Percentiles rank a stretch among this genome's conserved stretches.
phyloP scores from a whole-genome alignment of 1,140 invertebrate genomes.

The Temnothorax nylanderi region DNA sequence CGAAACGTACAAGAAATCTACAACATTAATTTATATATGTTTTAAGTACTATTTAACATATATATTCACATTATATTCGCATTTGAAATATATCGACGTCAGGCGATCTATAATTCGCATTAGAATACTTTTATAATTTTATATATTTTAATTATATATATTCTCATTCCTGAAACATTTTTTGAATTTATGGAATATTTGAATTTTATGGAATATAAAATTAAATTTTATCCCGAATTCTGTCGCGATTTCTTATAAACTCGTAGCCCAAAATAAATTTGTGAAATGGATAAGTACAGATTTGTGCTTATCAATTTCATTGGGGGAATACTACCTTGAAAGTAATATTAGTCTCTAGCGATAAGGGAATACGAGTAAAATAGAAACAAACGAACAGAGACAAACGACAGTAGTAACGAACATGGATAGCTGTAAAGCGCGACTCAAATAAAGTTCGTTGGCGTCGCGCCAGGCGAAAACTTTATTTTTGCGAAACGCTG shows the following conservation, averaged over 20 bases:
- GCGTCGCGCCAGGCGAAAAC: not conserved
- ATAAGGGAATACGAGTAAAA: not conserved
- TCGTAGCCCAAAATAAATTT: not conserved
- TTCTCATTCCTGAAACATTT: not conserved
- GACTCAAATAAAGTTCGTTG: constrained; percentile 23
- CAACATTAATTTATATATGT: not conserved
- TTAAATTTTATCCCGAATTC: not conserved
- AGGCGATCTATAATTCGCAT: not conserved
- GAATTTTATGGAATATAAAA: not conserved
- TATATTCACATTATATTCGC: not conserved
- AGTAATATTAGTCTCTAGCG: not conserved
- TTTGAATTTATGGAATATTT: too few species aligned
- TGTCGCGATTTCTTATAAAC: not conserved
- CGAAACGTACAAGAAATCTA: not conserved
- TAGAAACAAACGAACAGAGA: not conserved
- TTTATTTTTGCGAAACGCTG: not conserved
- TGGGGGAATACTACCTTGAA: not conserved
- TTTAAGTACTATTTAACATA: not conserved
- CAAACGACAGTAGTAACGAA: not conserved
- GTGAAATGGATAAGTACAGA: not conserved
- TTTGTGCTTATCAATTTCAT: not conserved
- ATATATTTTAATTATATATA: not conserved
- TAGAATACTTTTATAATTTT: not conserved
- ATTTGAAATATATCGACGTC: not conserved
- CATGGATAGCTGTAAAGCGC: not conserved